These are phyloP conservation scores for Dreissena polymorpha DNA, from an alignment of 1,140 invertebrate genomes.

Conservation along the genomic window DNA sequence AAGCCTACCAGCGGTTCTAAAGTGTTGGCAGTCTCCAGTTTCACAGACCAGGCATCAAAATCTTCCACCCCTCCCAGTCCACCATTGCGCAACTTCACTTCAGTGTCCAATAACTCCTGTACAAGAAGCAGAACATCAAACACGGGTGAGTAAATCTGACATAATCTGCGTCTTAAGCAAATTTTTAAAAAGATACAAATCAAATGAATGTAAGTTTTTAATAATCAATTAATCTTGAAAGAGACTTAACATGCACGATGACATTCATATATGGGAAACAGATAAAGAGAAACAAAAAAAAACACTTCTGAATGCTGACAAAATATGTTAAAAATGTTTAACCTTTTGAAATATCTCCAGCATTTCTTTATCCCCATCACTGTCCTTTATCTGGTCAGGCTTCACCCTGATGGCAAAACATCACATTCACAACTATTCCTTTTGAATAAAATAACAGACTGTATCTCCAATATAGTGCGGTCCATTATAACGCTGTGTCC, in stretches of 20 bases:
- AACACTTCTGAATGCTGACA: no score
- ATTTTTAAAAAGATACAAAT: background rate
- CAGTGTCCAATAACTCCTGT: constrained; percentile 74
- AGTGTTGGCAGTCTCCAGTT: constrained; percentile 67
- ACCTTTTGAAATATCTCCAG: constrained; percentile 69
- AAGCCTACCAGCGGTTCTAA: constrained; percentile 69
- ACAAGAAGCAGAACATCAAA: background rate
- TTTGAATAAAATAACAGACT: no score
- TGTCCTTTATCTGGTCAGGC: constrained; percentile 44
- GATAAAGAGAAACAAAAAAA: no score
- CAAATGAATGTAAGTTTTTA: no score
- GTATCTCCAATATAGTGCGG: no score
- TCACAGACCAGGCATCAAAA: constrained; percentile 73
- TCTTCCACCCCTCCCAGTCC: constrained; percentile 78
- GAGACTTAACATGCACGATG: no score
- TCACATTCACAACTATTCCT: no score
- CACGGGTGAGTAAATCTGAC: no score
- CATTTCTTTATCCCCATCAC: constrained; percentile 75
- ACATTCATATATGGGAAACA: no score
- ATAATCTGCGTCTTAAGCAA: background rate
- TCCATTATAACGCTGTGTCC: no score
- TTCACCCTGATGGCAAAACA: no score
- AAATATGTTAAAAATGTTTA: background rate
- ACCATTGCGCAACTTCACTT: constrained; percentile 72
- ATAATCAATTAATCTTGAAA: no score